Conservation (phyloP, 2,888 invertebrate species). For the Polymixis lichenea region DNA sequence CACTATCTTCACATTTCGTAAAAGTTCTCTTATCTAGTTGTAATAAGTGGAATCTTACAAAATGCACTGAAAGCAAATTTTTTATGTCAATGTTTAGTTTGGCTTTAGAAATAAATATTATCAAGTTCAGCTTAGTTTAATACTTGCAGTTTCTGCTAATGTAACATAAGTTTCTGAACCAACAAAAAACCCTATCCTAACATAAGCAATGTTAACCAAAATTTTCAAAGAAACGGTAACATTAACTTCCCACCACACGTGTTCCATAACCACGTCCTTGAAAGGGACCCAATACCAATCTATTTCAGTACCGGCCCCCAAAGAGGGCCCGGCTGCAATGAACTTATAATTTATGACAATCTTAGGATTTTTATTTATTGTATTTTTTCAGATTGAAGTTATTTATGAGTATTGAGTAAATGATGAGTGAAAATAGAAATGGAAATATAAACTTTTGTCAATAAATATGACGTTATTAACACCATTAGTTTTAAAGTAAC, state of each 20-base stretch:
- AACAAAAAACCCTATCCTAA: neutral
- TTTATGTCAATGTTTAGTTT: neutral
- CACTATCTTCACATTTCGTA: too few species aligned
- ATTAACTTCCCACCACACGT: conserved; percentile 74
- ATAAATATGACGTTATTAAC: neutral
- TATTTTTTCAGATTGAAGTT: conserved; percentile 31
- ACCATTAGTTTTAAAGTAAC: neutral
- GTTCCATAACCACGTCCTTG: conserved; percentile 74
- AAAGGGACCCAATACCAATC: conserved; percentile 71
- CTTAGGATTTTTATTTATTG: conserved; percentile 34
- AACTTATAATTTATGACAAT: conserved; percentile 69
- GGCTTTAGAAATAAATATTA: neutral
- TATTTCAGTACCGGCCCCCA: conserved; percentile 75
- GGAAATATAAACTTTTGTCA: neutral
- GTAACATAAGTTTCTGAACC: too few species aligned
- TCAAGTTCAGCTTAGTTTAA: too few species aligned
- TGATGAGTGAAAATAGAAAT: conserved; percentile 13
- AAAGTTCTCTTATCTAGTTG: too few species aligned
- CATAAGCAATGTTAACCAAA: conserved; percentile 1
- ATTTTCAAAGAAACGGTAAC: conserved; percentile 17
- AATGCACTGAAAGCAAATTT: too few species aligned
- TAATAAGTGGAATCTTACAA: too few species aligned
- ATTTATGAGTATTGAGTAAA: conserved; percentile 11
- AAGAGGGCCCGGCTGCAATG: conserved; percentile 65
- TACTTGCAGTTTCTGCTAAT: too few species aligned